A percentile compares a stretch with the other conserved stretches of the same genome.
phyloP scores from a whole-genome alignment of 2,888 invertebrate species.

The Idaea dimidiata region DNA sequence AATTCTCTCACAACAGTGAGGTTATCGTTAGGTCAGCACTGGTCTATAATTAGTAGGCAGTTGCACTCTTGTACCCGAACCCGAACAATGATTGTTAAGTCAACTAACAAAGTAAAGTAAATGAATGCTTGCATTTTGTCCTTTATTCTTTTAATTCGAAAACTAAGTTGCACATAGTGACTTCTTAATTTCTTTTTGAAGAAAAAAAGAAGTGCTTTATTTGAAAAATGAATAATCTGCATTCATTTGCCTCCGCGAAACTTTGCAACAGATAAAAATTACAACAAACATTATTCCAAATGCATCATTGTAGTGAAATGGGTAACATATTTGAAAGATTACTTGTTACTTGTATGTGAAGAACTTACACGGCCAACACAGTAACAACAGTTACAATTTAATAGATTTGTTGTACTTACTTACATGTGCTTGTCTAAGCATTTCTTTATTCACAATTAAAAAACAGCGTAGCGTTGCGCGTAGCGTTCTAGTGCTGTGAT shows the following conservation, averaged over 20 bases:
- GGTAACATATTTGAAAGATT: not conserved
- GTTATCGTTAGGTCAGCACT: slow-evolving; percentile 22
- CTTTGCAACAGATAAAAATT: not conserved
- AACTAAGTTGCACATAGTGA: not conserved
- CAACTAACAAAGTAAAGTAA: slow-evolving; percentile 19
- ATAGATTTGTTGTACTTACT: too few relatives aligned
- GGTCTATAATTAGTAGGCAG: slow-evolving; percentile 26
- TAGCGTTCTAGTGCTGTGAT: too few relatives aligned
- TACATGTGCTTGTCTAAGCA: too few relatives aligned
- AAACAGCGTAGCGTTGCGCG: too few relatives aligned
- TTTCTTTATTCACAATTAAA: too few relatives aligned
- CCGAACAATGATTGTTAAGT: slow-evolving; percentile 14
- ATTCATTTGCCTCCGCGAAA: too few relatives aligned
- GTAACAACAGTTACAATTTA: too few relatives aligned
- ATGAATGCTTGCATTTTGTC: slow-evolving; percentile 13
- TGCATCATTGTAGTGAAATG: not conserved
- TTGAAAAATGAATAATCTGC: not conserved
- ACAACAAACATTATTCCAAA: not conserved
- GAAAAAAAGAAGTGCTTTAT: too few relatives aligned
- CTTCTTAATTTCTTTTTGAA: not conserved
- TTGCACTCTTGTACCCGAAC: slow-evolving; percentile 24
- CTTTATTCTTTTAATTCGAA: slow-evolving; percentile 7
- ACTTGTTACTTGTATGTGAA: not conserved
- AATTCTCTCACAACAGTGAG: slow-evolving; percentile 13
- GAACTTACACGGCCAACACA: too few relatives aligned